Evolutionary conservation across 2,888 invertebrate species (phyloP).

Genomic region (Drosophila mercatorum): DNA sequence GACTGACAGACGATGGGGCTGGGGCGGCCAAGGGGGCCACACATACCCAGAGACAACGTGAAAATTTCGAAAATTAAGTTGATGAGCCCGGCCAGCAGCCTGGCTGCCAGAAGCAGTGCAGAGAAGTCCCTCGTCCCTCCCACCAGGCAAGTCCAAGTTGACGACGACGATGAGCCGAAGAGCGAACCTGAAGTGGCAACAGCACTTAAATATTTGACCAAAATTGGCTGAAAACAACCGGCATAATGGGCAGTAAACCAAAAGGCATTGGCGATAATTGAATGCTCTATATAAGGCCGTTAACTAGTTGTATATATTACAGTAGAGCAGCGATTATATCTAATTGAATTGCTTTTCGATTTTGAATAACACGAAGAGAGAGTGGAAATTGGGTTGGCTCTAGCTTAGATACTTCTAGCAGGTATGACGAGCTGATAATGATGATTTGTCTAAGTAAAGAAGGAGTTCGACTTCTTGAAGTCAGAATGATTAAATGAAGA

Average conservation of each 20-base stretch:
- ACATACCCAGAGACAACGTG: conserved; percentile 40
- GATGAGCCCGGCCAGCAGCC: conserved; percentile 57
- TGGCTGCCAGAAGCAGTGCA: conserved; percentile 8
- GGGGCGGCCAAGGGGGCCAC: not conserved
- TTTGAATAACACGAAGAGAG: not conserved
- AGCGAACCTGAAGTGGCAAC: conserved; percentile 53
- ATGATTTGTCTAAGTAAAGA: not conserved
- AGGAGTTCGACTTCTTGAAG: not conserved
- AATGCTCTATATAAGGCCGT: conserved; percentile 34
- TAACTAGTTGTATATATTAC: not conserved
- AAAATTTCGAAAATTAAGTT: conserved; percentile 78
- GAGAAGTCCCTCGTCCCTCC: not conserved
- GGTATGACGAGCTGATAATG: not conserved
- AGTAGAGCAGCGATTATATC: not conserved
- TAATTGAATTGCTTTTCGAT: not conserved
- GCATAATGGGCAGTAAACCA: conserved; percentile 9
- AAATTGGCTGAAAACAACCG: conserved; percentile 71
- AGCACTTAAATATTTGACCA: conserved; percentile 80
- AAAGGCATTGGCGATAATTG: not conserved
- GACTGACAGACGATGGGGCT: conserved; percentile 9
- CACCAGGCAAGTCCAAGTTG: conserved; percentile 1
- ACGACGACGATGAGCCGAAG: conserved; percentile 8
- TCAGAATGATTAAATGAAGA: too few species aligned
- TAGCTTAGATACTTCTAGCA: too few species aligned
- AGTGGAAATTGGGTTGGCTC: not conserved